phyloP scores from a whole-genome alignment of 2,888 invertebrate genomes.

The Iselma pallidipennis region DNA sequence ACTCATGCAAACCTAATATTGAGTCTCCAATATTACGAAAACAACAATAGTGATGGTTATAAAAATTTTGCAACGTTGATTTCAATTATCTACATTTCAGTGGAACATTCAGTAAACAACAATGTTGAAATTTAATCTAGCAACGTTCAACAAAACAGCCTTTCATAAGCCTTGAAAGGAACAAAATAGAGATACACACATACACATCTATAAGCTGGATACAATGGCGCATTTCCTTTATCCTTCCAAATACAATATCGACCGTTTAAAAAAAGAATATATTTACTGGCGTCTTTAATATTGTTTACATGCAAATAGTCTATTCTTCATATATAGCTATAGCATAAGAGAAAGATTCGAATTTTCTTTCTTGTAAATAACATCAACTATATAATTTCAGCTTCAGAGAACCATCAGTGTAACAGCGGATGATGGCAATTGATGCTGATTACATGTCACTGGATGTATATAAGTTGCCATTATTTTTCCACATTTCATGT shows the following conservation, averaged over 20 bases:
- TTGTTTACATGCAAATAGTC: constrained; percentile 26
- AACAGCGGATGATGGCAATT: constrained; percentile 4
- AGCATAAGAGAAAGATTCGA: too few species aligned
- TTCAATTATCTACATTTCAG: constrained; percentile 25
- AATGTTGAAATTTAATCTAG: constrained; percentile 28
- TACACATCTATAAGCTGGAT: constrained; percentile 5
- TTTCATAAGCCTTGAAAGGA: constrained; percentile 25
- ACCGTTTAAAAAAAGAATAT: constrained; percentile 25
- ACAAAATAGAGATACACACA: constrained; percentile 26
- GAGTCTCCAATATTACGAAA: too few species aligned
- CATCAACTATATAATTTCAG: background rate
- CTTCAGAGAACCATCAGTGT: background rate
- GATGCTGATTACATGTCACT: constrained; percentile 7
- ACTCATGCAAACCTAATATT: too few species aligned
- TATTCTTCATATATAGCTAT: constrained; percentile 15
- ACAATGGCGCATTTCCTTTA: constrained; percentile 25
- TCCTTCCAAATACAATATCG: constrained; percentile 22
- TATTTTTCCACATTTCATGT: background rate
- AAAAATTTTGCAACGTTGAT: constrained; percentile 16
- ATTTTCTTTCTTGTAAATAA: background rate
- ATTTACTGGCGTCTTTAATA: constrained; percentile 27
- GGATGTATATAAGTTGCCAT: background rate
- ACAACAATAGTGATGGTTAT: constrained; percentile 13
- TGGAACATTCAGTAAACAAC: constrained; percentile 17
- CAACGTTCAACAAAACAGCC: constrained; percentile 23